Conservation (phyloP, 2,888 invertebrate genomes). For the Nomada lathburiana region DNA sequence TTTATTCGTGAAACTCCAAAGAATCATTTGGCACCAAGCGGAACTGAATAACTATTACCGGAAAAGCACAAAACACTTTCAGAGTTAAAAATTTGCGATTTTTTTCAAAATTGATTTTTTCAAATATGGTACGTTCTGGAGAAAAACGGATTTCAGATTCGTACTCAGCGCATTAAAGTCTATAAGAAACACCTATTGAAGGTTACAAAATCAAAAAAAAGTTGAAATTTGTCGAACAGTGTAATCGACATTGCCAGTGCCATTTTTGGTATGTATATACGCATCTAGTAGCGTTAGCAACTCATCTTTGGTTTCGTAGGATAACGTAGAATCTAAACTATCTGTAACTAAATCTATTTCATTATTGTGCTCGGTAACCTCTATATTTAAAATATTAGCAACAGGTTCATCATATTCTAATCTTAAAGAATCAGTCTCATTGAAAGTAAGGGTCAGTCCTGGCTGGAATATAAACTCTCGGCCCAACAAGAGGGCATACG, state of each 20-base stretch:
- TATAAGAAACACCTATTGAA: too few relatives aligned
- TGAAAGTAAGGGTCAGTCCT: not conserved
- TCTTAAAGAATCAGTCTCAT: not conserved
- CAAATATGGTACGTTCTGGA: too few relatives aligned
- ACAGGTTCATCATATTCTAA: not conserved
- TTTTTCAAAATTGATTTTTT: too few relatives aligned
- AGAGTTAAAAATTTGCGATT: too few relatives aligned
- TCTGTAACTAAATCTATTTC: constrained; percentile 1
- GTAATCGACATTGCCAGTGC: not conserved
- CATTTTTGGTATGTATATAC: not conserved
- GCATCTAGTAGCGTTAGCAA: not conserved
- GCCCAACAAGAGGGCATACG: not conserved
- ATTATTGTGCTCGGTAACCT: not conserved
- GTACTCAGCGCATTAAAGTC: too few relatives aligned
- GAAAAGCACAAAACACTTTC: too few relatives aligned
- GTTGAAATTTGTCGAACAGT: too few relatives aligned
- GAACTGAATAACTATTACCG: too few relatives aligned
- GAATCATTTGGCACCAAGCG: too few relatives aligned
- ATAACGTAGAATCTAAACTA: not conserved
- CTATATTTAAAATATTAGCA: constrained; percentile 11
- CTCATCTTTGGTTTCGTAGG: not conserved
- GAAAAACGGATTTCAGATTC: too few relatives aligned
- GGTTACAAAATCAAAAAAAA: too few relatives aligned
- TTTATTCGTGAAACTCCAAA: too few relatives aligned
- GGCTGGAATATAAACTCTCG: constrained; percentile 11